Conservation (phyloP, 2,797 vertebrate genomes). For the Erpetoichthys calabaricus region DNA sequence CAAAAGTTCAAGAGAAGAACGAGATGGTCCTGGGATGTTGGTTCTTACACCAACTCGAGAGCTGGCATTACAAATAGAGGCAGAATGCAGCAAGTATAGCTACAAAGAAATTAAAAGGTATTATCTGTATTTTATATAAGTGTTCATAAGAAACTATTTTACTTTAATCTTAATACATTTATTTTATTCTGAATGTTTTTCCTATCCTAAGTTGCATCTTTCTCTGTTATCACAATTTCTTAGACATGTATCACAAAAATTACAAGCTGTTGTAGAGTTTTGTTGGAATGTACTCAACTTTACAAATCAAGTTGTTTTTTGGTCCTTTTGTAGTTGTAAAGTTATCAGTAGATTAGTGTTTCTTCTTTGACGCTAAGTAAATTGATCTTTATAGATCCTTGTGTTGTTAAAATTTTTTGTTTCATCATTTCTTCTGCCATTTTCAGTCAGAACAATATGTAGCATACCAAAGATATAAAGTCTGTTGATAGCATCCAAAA, state of each 20-base stretch:
- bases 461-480: too few species aligned
- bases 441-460: too few species aligned
- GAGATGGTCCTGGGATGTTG: constrained; percentile 80
- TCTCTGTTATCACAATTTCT: neutral
- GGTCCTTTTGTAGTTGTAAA: too few species aligned
- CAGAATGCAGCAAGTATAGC: constrained; percentile 77
- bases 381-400: too few species aligned
- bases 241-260: neutral
- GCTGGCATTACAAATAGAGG: constrained; percentile 80
- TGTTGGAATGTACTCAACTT: neutral
- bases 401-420: too few species aligned
- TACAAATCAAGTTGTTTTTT: too few species aligned
- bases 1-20: constrained; percentile 47
- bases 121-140: neutral
- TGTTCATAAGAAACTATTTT: neutral
- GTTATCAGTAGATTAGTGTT: too few species aligned
- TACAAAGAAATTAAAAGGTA: constrained; percentile 86
- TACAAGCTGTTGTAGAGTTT: neutral
- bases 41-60: constrained; percentile 89
- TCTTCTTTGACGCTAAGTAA: too few species aligned
- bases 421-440: too few species aligned
- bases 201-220: neutral
- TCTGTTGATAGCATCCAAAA: too few species aligned
- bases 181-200: too few species aligned
- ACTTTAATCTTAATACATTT: neutral